Conservation (phyloP, 2,888 invertebrate genomes). For the Bimastos eiseni region DNA sequence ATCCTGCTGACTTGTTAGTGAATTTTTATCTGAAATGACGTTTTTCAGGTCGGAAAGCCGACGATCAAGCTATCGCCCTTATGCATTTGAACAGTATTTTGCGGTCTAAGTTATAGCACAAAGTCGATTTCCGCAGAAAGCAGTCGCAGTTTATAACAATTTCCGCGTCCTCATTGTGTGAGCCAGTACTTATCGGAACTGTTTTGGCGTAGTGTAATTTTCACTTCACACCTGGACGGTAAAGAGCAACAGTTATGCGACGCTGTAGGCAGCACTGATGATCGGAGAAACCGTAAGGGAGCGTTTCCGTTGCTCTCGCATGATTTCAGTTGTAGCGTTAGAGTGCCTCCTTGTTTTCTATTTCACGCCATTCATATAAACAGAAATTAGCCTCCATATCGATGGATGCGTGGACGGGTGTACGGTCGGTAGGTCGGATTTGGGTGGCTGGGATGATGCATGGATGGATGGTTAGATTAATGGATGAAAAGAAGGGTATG, state of each 20-base stretch:
- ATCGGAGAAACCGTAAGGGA: neutral
- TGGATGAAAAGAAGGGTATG: no score
- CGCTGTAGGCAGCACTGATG: no score
- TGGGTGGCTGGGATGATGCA: no score
- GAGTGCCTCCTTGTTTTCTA: neutral
- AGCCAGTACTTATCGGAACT: neutral
- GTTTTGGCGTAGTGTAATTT: neutral
- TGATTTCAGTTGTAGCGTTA: neutral
- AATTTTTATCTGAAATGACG: no score
- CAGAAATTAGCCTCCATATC: neutral
- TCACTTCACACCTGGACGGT: neutral
- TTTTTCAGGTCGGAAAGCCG: no score
- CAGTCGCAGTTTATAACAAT: no score
- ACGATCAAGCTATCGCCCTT: no score
- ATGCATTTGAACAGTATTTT: neutral
- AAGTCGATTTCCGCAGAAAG: no score
- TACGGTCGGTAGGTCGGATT: no score
- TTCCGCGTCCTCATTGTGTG: no score
- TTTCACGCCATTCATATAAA: neutral
- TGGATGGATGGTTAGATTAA: no score
- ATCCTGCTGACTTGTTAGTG: neutral
- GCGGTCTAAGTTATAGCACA: neutral
- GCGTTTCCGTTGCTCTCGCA: neutral
- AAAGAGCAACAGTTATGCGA: neutral
- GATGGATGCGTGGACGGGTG: no score